Base-by-base conservation (phyloP, 2,113 vertebrate genomes). In the Calidris pygmaea region DNA sequence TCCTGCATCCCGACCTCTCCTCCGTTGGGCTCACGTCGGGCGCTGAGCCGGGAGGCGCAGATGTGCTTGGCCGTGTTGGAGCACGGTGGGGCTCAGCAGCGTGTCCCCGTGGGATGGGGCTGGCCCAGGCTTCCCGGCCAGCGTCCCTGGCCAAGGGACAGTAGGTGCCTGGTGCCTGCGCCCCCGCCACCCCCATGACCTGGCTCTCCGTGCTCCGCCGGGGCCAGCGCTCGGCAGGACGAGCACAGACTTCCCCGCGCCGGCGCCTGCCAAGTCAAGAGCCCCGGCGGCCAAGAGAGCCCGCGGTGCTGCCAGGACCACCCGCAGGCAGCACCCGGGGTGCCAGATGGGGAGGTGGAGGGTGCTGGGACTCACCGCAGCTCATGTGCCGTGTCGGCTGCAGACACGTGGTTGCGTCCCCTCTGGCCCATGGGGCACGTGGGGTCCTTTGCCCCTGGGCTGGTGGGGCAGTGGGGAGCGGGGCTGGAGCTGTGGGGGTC, bases 181-280 rank as follows among this genome's bases (percentile, higher is more conserved):
- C 43, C 56, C 17, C 72, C 20, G 30, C 11, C 17, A 37, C 14
- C 53, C 21, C 53, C 1, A 3, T 55, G 34, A n/a, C 39, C 19
- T 0, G 1, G 55, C 82, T 84, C 59, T 21, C 24, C 0, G 1
- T 0, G 0, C 34, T 59, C 27, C 1, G 0, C 32, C 0, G 2
- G 71, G 24, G 37, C 39, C 50, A 60, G 70, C 0, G 0, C 50
- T 75, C 3, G 3, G 34, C 29, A 48, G 74, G 66, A 60, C 0
- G 8, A 91, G 37, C 47, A 12, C 1, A 3, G 41, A 41, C 47
- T 35, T 70, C 56, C 47, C 93, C 0, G 2, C 1, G 4, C 59
- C 3, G 8, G 21, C 0, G 0, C 29, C 55, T 87, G 87, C 65
- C 39, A n/a, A 84, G 20, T 6, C 0, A 0, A 50, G 39, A 45